Base-by-base conservation (phyloP, 2,797 vertebrate species). In the Myioborus melanocephalus region DNA sequence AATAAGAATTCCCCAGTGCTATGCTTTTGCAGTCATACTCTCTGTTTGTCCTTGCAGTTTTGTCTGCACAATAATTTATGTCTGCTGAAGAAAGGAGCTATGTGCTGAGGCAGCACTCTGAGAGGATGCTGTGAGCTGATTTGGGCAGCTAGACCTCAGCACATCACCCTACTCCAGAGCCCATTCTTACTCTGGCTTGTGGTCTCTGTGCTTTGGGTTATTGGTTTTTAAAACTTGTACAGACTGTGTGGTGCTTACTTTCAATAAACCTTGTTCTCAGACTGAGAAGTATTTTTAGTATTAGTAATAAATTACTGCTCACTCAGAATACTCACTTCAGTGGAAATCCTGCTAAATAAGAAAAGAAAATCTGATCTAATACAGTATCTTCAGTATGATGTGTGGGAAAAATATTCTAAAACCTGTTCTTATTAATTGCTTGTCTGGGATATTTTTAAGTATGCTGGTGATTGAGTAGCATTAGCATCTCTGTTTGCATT, bases 61-160 rank as follows among this genome's bases (percentile, higher is more conserved):
- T 78, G 30, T 87, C 78, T 61, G 46, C 72, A 61, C 50, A 21
- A 1, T 82, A 52, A 47, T 91, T 90, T 90, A 23, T 72, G 81
- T 61, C 77, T 71, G 55, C 83, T 78, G 66, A 53, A 70, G 56
- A 59, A 68, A 35, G 65, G 52, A 69, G 24, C 35, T 60, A 5
- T 89, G 72, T 92, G 87, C 88, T 94, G 76, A 95, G 77, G 43
- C 85, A 89, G 90, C 87, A 55, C 35, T 89, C 34, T 15, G 41
- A 28, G 34, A 56, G 55, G 32, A 57, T 88, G n/a, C 64, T 60
- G 56, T n/a, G 63, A 65, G 49, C 61, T 53, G 43, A 8, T 83
- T 52, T 77, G 75, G 53, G 55, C 68, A 83, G n/a, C 70, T 35
- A 59, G 60, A 68, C 24, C 75, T 89, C 6, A 0, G 69, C 41